Evolutionary conservation across 2,888 invertebrate genomes (phyloP).

Genomic region (Drosophila infuscata): DNA sequence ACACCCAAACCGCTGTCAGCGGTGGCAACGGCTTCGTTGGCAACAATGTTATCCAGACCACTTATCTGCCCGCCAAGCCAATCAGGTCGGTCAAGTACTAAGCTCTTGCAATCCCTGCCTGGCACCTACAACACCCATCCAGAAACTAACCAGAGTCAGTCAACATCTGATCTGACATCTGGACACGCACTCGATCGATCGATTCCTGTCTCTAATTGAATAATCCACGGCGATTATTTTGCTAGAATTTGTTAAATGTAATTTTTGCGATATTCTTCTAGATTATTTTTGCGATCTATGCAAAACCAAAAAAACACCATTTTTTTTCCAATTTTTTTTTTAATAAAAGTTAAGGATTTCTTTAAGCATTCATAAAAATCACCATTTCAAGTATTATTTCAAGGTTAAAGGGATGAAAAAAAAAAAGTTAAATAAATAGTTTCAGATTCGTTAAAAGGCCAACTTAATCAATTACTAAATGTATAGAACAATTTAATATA

Average conservation of each 20-base stretch:
- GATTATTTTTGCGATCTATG: slow-evolving; percentile 31
- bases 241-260: slow-evolving; percentile 43
- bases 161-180: neutral
- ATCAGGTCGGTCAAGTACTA: slow-evolving; percentile 52
- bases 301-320: slow-evolving; percentile 16
- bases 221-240: slow-evolving; percentile 37
- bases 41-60: slow-evolving; percentile 55
- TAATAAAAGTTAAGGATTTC: slow-evolving; percentile 68
- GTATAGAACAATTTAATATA: slow-evolving; percentile 6
- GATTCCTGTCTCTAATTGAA: slow-evolving; percentile 41
- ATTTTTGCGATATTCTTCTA: slow-evolving; percentile 61
- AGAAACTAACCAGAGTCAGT: slow-evolving; percentile 9
- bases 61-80: slow-evolving; percentile 73
- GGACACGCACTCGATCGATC: slow-evolving; percentile 19
- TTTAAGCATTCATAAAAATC: slow-evolving; percentile 70
- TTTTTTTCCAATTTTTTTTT: slow-evolving; percentile 56
- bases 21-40: slow-evolving; percentile 16
- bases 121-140: slow-evolving; percentile 4
- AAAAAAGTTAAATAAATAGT: neutral
- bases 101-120: neutral
- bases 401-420: neutral
- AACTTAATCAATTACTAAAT: neutral
- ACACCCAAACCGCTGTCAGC: slow-evolving; percentile 17
- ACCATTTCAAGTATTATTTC: neutral
- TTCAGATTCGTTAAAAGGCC: neutral